Conservation (phyloP, 2,888 invertebrate genomes). For the Plagodis dolabraria region DNA sequence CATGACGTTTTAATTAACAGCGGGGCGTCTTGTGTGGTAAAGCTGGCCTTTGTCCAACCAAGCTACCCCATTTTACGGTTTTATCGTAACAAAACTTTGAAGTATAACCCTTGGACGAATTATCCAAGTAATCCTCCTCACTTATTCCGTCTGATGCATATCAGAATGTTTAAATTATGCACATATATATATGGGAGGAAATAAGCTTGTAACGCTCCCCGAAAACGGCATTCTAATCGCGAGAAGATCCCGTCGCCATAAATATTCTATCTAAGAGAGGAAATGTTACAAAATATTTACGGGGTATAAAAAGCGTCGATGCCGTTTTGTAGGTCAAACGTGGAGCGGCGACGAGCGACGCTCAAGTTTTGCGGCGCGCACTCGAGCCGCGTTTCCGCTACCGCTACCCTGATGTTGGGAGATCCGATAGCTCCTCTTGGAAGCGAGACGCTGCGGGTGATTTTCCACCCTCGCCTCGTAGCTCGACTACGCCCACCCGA, state of each 20-base stretch:
- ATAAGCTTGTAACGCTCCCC: constrained; percentile 63
- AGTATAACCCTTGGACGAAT: constrained; percentile 28
- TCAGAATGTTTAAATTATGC: constrained; percentile 66
- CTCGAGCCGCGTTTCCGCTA: constrained; percentile 54
- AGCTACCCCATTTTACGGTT: constrained; percentile 2
- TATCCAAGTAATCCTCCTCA: constrained; percentile 45
- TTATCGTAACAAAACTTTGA: constrained; percentile 36
- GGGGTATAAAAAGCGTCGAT: constrained; percentile 50
- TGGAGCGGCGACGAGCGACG: constrained; percentile 47
- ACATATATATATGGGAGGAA: constrained; percentile 64
- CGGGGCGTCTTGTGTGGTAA: constrained; percentile 56
- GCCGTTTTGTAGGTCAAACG: constrained; percentile 72
- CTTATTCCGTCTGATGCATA: constrained; percentile 53
- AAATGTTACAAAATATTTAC: constrained; percentile 68
- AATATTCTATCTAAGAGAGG: constrained; percentile 67
- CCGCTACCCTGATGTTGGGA: constrained; percentile 39
- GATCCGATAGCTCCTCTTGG: constrained; percentile 47
- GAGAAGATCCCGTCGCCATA: constrained; percentile 63
- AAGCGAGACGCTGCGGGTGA: constrained; percentile 62
- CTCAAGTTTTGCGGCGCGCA: constrained; percentile 54
- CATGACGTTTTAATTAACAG: constrained; percentile 60
- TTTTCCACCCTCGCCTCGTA: constrained; percentile 61
- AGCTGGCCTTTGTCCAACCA: constrained; percentile 32
- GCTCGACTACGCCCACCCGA: constrained; percentile 40
- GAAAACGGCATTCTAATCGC: constrained; percentile 77